Evolutionary conservation across 2,113 vertebrate genomes (phyloP), one percentile per base, ranked within the genome.

Genomic region (Lathamus discolor): DNA sequence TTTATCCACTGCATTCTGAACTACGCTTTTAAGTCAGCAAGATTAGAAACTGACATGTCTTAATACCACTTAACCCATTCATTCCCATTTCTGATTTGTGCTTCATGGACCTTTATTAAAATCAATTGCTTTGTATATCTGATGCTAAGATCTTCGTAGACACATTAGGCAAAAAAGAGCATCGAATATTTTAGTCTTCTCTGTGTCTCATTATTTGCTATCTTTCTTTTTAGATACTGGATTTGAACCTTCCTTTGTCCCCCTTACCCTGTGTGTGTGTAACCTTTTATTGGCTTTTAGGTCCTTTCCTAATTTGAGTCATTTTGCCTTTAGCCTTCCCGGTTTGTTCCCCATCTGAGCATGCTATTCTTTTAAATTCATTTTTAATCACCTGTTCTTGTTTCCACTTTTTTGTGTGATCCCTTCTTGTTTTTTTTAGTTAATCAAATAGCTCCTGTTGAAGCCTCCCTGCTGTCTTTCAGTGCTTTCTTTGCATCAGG

Each of bases 1-100:
- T 87, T 93, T 92, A 83, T 64, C 67, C 57, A 44, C 24, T 68
- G 66, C 78, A 73, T 87, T 91, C 74, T 90, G 70, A 93, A 52
- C 18, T 24, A 39, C 35, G 14, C 31, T 31, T 95, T 70, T 75
- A 78, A 95, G 15, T 51, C 67, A 69, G 49, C 70, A 72, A 44
- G 43, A 79, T 52, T 5, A 11, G 77, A 91, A 91, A 78, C 33
- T 25, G 62, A 8, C 10, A 57, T 83, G n/a, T 73, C 72, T 88
- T 92, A 77, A 24, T 80, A 59, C 48, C 46, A 52, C n/a, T 88
- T 90, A 76, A 92, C 63, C 41, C 72, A 64, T 79, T 94, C 52
- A 33, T 49, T 79, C 28, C 52, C 20, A 83, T 83, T 95, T 77
- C 41, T 80, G 35, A 7, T 59, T 75, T 90, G 7, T 57, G 37